Percentiles rank a stretch among this genome's conserved stretches.
Evolutionary conservation across 2,113 vertebrate genomes (phyloP).

Genomic region (Varanus komodoensis): DNA sequence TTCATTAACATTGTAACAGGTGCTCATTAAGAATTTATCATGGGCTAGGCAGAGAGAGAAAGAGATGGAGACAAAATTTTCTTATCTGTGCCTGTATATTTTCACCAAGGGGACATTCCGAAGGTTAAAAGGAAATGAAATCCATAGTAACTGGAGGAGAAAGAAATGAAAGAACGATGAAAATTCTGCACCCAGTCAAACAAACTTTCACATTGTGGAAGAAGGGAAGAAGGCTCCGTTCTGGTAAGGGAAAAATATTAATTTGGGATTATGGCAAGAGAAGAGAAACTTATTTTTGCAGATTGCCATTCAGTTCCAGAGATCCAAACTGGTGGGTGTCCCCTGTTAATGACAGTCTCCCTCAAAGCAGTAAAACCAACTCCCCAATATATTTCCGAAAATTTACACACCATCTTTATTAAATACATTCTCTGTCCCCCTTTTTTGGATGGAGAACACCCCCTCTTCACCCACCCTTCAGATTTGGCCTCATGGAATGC

Average conservation of each 20-base stretch:
- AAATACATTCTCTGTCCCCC: background rate
- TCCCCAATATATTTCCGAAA: background rate
- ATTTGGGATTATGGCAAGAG: background rate
- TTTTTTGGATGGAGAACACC: background rate
- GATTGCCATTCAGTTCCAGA: background rate
- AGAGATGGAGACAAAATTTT: slow-evolving; percentile 78
- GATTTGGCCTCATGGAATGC: background rate
- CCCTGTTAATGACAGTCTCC: background rate
- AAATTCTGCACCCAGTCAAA: background rate
- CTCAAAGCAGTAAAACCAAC: background rate
- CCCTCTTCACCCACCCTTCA: background rate
- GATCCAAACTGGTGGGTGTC: background rate
- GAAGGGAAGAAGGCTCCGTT: background rate
- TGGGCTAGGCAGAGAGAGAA: slow-evolving; percentile 58
- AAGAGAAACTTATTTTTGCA: background rate
- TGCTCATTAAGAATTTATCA: slow-evolving; percentile 86
- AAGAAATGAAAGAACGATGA: background rate
- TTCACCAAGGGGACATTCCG: slow-evolving; percentile 28
- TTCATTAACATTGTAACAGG: slow-evolving; percentile 86
- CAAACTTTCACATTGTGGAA: background rate
- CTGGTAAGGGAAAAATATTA: background rate
- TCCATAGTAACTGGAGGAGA: background rate
- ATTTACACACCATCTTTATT: background rate
- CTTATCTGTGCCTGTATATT: slow-evolving; percentile 68
- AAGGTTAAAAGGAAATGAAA: slow-evolving; percentile 45